Percentiles rank a stretch among this genome's conserved stretches.
These are phyloP conservation scores for Apoderus coryli DNA, from an alignment of 2,888 invertebrate genomes.

Conservation along the genomic window DNA sequence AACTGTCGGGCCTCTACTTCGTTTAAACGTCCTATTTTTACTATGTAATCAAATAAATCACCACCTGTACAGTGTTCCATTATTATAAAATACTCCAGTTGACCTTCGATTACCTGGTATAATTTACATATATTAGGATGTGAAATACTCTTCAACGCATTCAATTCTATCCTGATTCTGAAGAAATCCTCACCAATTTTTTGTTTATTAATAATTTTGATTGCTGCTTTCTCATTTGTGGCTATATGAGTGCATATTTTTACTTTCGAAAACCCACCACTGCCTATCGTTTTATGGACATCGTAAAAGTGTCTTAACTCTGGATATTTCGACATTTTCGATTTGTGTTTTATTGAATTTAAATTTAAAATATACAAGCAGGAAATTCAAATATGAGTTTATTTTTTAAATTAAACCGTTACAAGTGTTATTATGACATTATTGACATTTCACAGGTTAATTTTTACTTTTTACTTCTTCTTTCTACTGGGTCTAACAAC, in stretches of 20 bases:
- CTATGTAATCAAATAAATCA: constrained; percentile 74
- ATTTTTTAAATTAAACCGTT: no score
- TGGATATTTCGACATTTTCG: constrained; percentile 37
- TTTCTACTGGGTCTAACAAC: no score
- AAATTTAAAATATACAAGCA: no score
- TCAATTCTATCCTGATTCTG: constrained; percentile 55
- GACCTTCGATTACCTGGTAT: constrained; percentile 60
- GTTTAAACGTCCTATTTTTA: constrained; percentile 52
- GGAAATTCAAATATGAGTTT: no score
- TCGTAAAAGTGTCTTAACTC: constrained; percentile 49
- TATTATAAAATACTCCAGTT: constrained; percentile 58
- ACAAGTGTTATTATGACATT: no score
- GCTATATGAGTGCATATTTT: constrained; percentile 60
- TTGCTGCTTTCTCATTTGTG: constrained; percentile 70
- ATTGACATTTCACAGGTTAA: no score
- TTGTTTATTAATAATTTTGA: constrained; percentile 69
- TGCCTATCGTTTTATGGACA: constrained; percentile 53
- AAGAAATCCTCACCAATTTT: constrained; percentile 57
- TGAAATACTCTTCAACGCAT: constrained; percentile 51
- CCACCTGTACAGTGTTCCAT: constrained; percentile 74
- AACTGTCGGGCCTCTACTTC: constrained; percentile 61
- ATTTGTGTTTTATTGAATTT: no score
- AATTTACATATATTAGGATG: constrained; percentile 66
- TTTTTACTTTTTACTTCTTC: no score
- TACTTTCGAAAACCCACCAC: constrained; percentile 71